Base-by-base conservation (phyloP, 2,888 invertebrate genomes). In the Hartigia nigra region DNA sequence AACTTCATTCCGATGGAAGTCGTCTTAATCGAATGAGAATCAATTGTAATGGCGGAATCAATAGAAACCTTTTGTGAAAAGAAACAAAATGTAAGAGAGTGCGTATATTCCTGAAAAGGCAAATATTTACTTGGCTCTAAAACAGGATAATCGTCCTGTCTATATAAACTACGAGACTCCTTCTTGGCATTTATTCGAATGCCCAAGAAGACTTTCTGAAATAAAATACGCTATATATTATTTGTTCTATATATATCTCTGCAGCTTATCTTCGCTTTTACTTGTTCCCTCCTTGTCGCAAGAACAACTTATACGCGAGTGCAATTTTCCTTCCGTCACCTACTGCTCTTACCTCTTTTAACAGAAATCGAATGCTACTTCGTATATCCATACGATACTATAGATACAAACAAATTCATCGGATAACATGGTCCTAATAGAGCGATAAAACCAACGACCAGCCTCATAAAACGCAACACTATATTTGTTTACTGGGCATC, bases 401-500 rank as follows among this genome's bases (percentile, higher is more conserved):
- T 23, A 34, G 72, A 72, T 72, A 31, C 72, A 72, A 31, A 72
- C 76, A 83, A 82, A 83, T 83, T 83, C 83, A 82, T 77, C 74
- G 83, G 84, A 86, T 86, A 84, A 85, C 82, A 82, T 82, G 84
- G 85, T 83, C 82, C 81, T 83, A 76, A 81, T 79, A 74, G 77
- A 76, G 78, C 77, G 70, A 80, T 83, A 81, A 85, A 81, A 72
- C 80, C 77, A 79, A 72, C 82, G 79, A 78, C 80, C 77, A 80
- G 76, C 80, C 79, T 82, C 86, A 83, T 87, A 86, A 87, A 87
- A 82, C 82, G 81, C 75, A 76, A 34, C 76, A 81, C 82, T 86
- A 84, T 84, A 85, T 87, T 86, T 83, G 87, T 86, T 86, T 86
- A 82, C 80, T 81, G 80, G 79, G 82, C 81, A 80, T 78, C 81